Evolutionary conservation across 1,140 invertebrate species (phyloP), one percentile per base, ranked within the genome.

Genomic region (Odontomachus brunneus): DNA sequence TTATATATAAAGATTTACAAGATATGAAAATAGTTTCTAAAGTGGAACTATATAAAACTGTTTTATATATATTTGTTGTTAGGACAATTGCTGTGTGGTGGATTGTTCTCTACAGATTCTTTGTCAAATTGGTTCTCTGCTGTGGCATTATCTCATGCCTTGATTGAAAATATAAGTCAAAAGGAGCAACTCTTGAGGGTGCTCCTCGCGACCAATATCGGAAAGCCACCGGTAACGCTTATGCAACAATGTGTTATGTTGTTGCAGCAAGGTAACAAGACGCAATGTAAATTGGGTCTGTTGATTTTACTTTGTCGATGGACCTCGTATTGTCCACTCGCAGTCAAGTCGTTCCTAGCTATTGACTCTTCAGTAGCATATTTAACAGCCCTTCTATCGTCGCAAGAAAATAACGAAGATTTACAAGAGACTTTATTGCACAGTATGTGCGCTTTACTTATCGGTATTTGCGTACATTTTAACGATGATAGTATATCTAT

Each of bases 91-190:
- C 95, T 99, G 3, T 99, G 98, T 92, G 97, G 97, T 22, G 98
- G 99, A 0, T 94, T 99, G 15, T 99, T 99, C 92, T 98, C 97
- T 62, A 94, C 95, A 0, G 99, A 99, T 92, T 94, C 97, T 19
- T 94, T 99, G n/a, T 98, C 97, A n/a, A 99, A 98, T 92, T 99
- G 99, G 99, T 99, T 99, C 94, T 97, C 98, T 0, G 95, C 98
- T 0, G 97, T 99, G 4, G 97, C 98, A 14, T 94, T 99, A 17
- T 97, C 98, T 88, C 98, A 99, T 90, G 96, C 97, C 0, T 94
- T 99, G n/a, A 96, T 98, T 1, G 98, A 99, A 82, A 99, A 98
- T 92, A 95, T 96, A 3, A 96, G 95, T 5, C 97, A 99, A 89
- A 99, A 99, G 92, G 98, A 99, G 90, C 97, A 99, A 91, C 92